Percentiles rank a stretch among this genome's conserved stretches.
phyloP scores from a whole-genome alignment of 2,797 vertebrate species.

The Sciaenops ocellatus region DNA sequence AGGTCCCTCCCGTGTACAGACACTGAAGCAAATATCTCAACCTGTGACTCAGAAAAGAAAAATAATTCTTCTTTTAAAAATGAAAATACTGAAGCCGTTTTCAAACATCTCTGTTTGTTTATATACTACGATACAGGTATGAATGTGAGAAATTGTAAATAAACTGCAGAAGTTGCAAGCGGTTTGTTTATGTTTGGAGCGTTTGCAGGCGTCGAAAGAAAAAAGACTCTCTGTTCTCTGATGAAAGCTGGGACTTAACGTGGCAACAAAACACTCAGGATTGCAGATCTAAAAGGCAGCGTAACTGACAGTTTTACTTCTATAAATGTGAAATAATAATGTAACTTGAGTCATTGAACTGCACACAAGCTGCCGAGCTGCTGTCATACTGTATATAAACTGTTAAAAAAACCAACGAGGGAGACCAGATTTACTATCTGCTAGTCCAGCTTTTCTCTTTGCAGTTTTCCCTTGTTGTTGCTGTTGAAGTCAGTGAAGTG shows the following conservation, averaged over 20 bases:
- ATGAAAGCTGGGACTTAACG: conserved; percentile 40
- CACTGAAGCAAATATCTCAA: background rate
- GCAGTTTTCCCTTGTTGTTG: background rate
- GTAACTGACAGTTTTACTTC: conserved; percentile 35
- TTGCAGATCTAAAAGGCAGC: conserved; percentile 30
- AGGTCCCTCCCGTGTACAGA: background rate
- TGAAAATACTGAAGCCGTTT: background rate
- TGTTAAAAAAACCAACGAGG: background rate
- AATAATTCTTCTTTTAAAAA: background rate
- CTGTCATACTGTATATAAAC: conserved; percentile 36
- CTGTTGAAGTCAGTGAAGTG: background rate
- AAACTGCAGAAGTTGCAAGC: background rate
- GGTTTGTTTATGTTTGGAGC: conserved; percentile 28
- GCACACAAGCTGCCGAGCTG: conserved; percentile 12
- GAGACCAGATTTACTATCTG: conserved; percentile 18
- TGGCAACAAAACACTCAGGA: conserved; percentile 26
- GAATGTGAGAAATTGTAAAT: background rate
- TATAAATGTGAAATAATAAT: conserved; percentile 42
- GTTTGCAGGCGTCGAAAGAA: conserved; percentile 12
- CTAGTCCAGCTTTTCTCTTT: conserved; percentile 21
- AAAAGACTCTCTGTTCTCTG: background rate
- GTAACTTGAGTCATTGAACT: conserved; percentile 39
- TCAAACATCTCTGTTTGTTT: background rate
- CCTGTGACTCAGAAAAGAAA: background rate
- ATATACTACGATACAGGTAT: background rate